A percentile compares a stretch with the other conserved stretches of the same genome.
These are phyloP conservation scores for Odocoileus virginianus DNA, from an alignment of 2,113 vertebrate genomes.

Conservation along the genomic window DNA sequence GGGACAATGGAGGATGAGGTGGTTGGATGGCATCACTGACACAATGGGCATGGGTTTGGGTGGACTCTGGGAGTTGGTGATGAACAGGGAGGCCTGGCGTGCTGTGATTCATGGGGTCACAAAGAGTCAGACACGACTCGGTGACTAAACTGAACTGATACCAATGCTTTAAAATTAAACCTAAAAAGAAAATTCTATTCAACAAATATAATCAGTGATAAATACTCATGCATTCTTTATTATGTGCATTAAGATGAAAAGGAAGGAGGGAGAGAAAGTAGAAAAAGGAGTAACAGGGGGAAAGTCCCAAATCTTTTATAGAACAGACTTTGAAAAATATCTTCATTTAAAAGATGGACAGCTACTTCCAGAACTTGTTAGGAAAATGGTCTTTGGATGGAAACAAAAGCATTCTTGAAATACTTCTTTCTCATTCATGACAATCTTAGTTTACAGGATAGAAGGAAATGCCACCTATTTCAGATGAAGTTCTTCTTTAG, in stretches of 20 bases:
- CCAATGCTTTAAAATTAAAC: constrained; percentile 19
- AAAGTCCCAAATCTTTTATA: background rate
- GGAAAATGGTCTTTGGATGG: background rate
- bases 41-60: no score
- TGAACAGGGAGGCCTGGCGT: no score
- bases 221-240: background rate
- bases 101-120: no score
- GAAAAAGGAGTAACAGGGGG: background rate
- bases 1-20: no score
- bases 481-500: background rate
- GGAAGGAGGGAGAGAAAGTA: background rate
- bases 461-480: background rate
- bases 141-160: background rate
- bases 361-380: background rate
- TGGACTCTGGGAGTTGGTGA: no score
- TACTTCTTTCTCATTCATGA: background rate
- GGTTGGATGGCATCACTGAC: no score
- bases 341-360: background rate
- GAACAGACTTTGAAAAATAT: background rate
- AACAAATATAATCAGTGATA: background rate
- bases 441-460: background rate
- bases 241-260: background rate
- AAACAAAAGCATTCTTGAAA: background rate
- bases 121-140: no score
- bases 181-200: background rate